These are phyloP conservation scores for Leptinotarsa texana DNA, from an alignment of 1,140 invertebrate species.

Conservation along the genomic window DNA sequence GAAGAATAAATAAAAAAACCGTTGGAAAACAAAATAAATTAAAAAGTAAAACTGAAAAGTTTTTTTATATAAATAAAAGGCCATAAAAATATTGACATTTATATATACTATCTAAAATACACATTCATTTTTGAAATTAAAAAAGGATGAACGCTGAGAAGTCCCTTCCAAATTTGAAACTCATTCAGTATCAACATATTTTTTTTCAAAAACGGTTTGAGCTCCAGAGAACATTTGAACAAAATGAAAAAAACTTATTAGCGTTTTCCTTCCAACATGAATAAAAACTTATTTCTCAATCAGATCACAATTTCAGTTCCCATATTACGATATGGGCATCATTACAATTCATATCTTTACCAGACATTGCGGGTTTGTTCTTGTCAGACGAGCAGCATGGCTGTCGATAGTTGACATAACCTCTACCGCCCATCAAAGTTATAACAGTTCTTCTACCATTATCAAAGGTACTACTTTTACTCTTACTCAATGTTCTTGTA, in stretches of 20 bases:
- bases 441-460: constrained; percentile 75
- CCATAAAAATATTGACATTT: constrained; percentile 35
- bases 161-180: not conserved
- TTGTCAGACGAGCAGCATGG: constrained; percentile 64
- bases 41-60: constrained; percentile 18
- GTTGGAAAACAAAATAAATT: constrained; percentile 31
- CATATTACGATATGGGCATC: constrained; percentile 87
- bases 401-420: constrained; percentile 83
- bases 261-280: constrained; percentile 1
- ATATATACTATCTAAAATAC: constrained; percentile 30
- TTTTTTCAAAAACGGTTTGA: no score
- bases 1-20: constrained; percentile 31
- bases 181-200: no score
- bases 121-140: constrained; percentile 20
- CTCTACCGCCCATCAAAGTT: constrained; percentile 83
- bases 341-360: constrained; percentile 68
- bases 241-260: not conserved
- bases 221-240: no score
- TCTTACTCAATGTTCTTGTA: constrained; percentile 48
- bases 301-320: constrained; percentile 84
- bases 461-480: constrained; percentile 51
- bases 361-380: constrained; percentile 49
- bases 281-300: constrained; percentile 23
- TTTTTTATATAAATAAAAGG: constrained; percentile 20
- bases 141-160: constrained; percentile 9